Evolutionary conservation across 2,888 invertebrate species (phyloP), one percentile per base, ranked within the genome.

Genomic region (Xiphydria camelus): DNA sequence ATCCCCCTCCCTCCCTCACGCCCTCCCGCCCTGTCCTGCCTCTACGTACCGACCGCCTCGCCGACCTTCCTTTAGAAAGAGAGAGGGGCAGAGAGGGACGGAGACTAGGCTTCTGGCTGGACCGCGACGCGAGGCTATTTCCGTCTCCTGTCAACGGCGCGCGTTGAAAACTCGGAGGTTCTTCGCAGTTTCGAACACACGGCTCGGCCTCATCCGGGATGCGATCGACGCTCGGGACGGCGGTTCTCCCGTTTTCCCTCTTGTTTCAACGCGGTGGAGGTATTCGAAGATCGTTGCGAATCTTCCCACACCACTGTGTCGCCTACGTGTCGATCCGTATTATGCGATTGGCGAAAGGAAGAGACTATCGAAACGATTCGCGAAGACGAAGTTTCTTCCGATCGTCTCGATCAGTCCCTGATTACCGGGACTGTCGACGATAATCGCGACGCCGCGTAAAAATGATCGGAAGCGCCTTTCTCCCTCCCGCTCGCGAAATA

Each of bases 111-210:
- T 43, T 20, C 37, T 47, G 34, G 38, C 49, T 45, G 53, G 41
- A 49, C 48, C 41, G 35, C 45, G 42, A 10, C 26, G 26, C 14
- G n/a, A 22, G 26, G 51, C 47, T 61, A 58, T 62, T 61, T 60
- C 47, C 51, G 57, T 51, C 41, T 47, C 49, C 39, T 49, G 50
- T 54, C 53, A 47, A 49, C 50, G 46, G 40, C 44, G 45, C 39
- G 43, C 49, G 47, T 39, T 14, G 35, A 19, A 20, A 47, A 36
- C 39, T 47, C 32, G 23, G 37, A 10, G 33, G 17, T 33, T 33
- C 22, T 21, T 36, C 36, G 36, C 22, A 21, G 36, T 36, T 19
- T 21, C 22, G 36, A 36, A 12, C 3, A 3, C 5, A 4, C 10
- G 12, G 12, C 12, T 12, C 21, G 9, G 32, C 12, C 19, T 19